A percentile compares a stretch with the other conserved stretches of the same genome.
phyloP scores from a whole-genome alignment of 1,140 invertebrate genomes.

The Frieseomelitta varia region DNA sequence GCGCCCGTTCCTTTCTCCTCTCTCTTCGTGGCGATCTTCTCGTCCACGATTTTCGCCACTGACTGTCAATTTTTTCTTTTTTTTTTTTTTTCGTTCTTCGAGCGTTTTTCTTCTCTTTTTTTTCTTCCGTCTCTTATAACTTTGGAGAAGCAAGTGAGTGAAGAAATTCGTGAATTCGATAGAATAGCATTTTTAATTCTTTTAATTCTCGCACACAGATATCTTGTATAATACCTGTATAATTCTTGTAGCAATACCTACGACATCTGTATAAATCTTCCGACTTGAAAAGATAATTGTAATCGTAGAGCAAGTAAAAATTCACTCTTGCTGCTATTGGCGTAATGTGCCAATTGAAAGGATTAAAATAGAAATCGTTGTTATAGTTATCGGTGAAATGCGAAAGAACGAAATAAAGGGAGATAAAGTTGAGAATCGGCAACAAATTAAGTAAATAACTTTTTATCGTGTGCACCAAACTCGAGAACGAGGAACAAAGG shows the following conservation, averaged over 20 bases:
- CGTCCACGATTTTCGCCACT: background rate
- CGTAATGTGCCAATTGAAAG: background rate
- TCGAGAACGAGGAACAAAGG: constrained; percentile 6
- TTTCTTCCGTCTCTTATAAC: background rate
- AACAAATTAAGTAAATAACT: constrained; percentile 13
- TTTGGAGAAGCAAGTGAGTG: background rate
- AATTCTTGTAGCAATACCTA: too few relatives aligned
- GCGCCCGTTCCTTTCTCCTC: constrained; percentile 6
- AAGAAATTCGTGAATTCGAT: background rate
- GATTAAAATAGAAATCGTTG: background rate
- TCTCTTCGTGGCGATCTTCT: background rate
- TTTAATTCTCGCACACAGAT: too few relatives aligned
- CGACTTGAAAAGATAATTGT: too few relatives aligned
- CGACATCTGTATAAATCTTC: too few relatives aligned
- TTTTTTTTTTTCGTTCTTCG: background rate
- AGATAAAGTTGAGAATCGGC: background rate
- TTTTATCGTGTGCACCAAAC: constrained; percentile 13
- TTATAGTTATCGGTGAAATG: background rate
- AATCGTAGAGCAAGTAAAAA: background rate
- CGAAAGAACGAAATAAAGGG: background rate
- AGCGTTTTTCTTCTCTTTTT: too few relatives aligned
- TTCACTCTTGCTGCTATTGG: background rate
- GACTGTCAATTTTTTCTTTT: background rate
- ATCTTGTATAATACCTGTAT: too few relatives aligned
- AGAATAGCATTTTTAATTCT: too few relatives aligned